Evolutionary conservation across 2,113 vertebrate species (phyloP).

Genomic region (Chlamydotis undulata): DNA sequence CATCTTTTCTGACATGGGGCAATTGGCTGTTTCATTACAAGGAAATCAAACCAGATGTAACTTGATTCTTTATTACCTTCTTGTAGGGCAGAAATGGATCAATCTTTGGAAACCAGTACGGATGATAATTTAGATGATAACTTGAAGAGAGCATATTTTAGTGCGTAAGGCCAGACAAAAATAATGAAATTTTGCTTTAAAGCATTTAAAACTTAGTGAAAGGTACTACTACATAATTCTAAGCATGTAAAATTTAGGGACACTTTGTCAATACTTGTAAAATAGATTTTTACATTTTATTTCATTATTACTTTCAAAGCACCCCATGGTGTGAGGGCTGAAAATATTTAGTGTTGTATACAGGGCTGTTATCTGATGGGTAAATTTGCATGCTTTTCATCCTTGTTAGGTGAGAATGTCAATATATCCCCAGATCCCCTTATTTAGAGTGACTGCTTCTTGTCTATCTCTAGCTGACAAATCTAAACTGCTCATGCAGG

Average conservation of each 20-base stretch:
- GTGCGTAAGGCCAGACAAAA: neutral
- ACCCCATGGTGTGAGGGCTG: neutral
- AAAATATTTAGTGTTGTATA: neutral
- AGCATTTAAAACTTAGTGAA: neutral
- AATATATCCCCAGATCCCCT: neutral
- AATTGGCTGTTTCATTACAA: slow-evolving; percentile 57
- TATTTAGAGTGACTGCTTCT: neutral
- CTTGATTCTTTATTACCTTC: slow-evolving; percentile 48
- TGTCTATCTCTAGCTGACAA: neutral
- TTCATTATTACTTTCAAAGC: neutral
- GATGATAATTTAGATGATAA: slow-evolving; percentile 11
- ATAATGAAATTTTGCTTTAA: neutral
- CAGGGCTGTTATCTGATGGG: neutral
- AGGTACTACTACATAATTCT: neutral
- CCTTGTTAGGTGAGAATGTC: neutral
- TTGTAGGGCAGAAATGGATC: slow-evolving; percentile 27
- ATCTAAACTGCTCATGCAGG: neutral
- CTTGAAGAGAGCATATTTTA: neutral
- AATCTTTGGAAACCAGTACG: neutral
- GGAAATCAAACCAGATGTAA: slow-evolving; percentile 53
- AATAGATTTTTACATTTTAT: neutral
- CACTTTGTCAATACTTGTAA: neutral
- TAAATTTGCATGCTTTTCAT: neutral
- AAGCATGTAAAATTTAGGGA: neutral
- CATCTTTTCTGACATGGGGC: slow-evolving; percentile 62